Conservation (phyloP, 2,888 invertebrate genomes). For the Phymatocera aterrima region DNA sequence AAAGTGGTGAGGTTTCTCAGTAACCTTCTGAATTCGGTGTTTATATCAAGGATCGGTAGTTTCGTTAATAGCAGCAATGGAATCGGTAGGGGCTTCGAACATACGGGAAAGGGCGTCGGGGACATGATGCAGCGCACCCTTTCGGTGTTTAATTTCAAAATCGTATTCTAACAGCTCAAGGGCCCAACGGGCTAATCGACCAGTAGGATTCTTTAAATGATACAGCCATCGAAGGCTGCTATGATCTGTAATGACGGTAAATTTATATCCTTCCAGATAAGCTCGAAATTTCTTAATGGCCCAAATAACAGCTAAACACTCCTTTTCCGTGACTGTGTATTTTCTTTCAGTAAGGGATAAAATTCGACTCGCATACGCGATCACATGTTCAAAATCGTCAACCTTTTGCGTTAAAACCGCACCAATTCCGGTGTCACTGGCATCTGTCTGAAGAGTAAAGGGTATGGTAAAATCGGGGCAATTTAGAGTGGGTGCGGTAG, state of each 20-base stretch:
- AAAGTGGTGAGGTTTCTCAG: no score
- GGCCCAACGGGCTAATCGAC: slow-evolving; percentile 33
- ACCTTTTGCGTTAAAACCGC: slow-evolving; percentile 47
- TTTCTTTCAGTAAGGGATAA: slow-evolving; percentile 46
- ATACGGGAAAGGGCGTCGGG: slow-evolving; percentile 51
- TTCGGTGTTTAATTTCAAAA: slow-evolving; percentile 48
- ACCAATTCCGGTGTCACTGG: slow-evolving; percentile 50
- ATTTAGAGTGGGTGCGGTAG: slow-evolving; percentile 49
- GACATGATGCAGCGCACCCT: slow-evolving; percentile 48
- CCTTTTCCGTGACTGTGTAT: slow-evolving; percentile 53
- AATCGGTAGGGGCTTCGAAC: not conserved
- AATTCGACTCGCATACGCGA: slow-evolving; percentile 52
- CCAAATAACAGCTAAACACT: slow-evolving; percentile 57
- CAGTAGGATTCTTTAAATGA: slow-evolving; percentile 52
- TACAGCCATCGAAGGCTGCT: slow-evolving; percentile 41
- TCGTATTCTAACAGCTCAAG: slow-evolving; percentile 51
- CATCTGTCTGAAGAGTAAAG: slow-evolving; percentile 54
- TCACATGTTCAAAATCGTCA: slow-evolving; percentile 46
- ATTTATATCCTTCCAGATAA: slow-evolving; percentile 57
- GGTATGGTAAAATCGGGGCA: slow-evolving; percentile 52
- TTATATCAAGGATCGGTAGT: not conserved
- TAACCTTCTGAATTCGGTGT: no score
- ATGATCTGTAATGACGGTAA: slow-evolving; percentile 51
- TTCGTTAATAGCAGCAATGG: not conserved
- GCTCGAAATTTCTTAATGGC: slow-evolving; percentile 54